These are phyloP conservation scores for Caenorhabditis becei DNA, from an alignment of 2,888 invertebrate species.

Conservation along the genomic window DNA sequence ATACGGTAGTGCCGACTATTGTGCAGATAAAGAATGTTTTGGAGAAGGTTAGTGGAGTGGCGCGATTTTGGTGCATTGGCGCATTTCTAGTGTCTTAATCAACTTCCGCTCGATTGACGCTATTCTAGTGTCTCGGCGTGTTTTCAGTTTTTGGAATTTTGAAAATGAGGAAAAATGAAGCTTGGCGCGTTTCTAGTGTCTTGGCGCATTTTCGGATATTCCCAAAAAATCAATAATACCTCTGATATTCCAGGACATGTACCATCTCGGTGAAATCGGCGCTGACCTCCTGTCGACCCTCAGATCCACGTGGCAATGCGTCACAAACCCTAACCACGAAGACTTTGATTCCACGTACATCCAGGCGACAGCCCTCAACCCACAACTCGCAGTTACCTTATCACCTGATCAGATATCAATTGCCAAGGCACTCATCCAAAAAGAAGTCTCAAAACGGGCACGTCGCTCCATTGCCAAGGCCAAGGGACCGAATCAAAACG, in stretches of 20 bases:
- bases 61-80: no score
- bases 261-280: conserved; percentile 49
- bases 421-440: conserved; percentile 70
- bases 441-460: conserved; percentile 44
- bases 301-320: conserved; percentile 48
- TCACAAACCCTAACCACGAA: conserved; percentile 61
- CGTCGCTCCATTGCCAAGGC: not conserved
- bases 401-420: conserved; percentile 67
- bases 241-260: conserved; percentile 60
- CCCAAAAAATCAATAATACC: no score
- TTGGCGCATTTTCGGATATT: no score
- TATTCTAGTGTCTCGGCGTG: no score
- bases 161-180: no score
- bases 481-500: conserved; percentile 27
- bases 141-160: no score
- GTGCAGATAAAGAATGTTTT: conserved; percentile 70
- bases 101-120: no score
- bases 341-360: conserved; percentile 67
- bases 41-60: conserved; percentile 74
- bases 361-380: conserved; percentile 77
- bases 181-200: no score
- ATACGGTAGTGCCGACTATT: conserved; percentile 76
- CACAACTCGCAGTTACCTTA: conserved; percentile 73
- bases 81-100: no score
- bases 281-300: conserved; percentile 46